phyloP scores from a whole-genome alignment of 2,113 vertebrate genomes.

The Nycticebus coucang region DNA sequence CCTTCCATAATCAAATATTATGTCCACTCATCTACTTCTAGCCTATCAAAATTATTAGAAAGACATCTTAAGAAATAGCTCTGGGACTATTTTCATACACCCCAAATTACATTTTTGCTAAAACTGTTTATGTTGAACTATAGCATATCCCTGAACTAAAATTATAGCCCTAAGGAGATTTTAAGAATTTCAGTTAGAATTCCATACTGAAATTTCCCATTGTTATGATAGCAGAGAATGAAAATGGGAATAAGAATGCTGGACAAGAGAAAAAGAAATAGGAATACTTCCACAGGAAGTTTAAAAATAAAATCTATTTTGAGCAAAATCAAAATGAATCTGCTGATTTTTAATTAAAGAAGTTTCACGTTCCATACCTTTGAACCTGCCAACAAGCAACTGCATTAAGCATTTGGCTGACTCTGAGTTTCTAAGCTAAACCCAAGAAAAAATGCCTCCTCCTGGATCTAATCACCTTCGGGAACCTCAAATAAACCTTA shows the following conservation, averaged over 20 bases:
- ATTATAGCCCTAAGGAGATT: background rate
- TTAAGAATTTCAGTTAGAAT: background rate
- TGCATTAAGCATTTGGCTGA: constrained; percentile 32
- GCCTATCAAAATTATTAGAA: constrained; percentile 13
- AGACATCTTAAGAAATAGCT: background rate
- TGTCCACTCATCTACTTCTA: background rate
- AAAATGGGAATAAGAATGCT: background rate
- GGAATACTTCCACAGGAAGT: constrained; percentile 46
- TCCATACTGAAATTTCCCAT: background rate
- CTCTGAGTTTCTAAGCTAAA: background rate
- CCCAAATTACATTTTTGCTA: background rate
- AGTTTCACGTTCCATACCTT: constrained; percentile 14
- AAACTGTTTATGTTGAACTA: background rate
- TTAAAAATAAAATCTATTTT: constrained; percentile 64
- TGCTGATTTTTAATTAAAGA: constrained; percentile 74
- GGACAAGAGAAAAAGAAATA: background rate
- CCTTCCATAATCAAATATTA: background rate
- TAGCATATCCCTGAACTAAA: constrained; percentile 8
- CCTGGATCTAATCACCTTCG: background rate
- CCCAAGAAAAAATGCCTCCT: constrained; percentile 54
- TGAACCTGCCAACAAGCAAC: constrained; percentile 45
- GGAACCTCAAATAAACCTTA: constrained; percentile 54
- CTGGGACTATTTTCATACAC: background rate
- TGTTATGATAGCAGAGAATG: background rate
- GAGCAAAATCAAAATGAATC: constrained; percentile 62